phyloP scores from a whole-genome alignment of 2,797 vertebrate genomes.

The Pantherophis alleghaniensis region DNA sequence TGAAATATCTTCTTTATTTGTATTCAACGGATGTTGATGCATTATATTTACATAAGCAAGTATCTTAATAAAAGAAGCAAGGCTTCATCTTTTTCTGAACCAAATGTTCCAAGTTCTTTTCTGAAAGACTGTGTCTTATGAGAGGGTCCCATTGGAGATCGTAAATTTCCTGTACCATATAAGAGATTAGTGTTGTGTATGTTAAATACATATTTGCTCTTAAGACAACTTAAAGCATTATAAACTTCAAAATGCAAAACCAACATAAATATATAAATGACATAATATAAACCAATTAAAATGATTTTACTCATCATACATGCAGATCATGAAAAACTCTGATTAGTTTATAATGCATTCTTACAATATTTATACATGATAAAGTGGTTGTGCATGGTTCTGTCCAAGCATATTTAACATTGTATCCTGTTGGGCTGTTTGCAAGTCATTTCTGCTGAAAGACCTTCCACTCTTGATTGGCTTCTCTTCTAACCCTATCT shows the following conservation, averaged over 20 bases:
- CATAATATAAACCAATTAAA: not conserved
- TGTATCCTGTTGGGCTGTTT: conserved; percentile 1
- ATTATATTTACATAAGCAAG: not conserved
- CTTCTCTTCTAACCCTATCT: not conserved
- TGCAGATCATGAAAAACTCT: not conserved
- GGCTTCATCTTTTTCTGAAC: not conserved
- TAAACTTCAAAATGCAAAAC: not conserved
- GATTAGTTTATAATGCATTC: not conserved
- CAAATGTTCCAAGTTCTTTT: not conserved
- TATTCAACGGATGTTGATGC: not conserved
- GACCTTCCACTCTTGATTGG: not conserved
- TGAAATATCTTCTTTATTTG: not conserved
- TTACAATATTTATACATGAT: not conserved
- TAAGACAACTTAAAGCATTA: not conserved
- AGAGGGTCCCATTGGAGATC: not conserved
- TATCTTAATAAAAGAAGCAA: not conserved
- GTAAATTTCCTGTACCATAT: not conserved
- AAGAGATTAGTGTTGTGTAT: not conserved
- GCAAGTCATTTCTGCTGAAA: not conserved
- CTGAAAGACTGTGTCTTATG: not conserved
- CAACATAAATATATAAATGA: not conserved
- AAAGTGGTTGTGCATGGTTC: not conserved
- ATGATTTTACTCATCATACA: not conserved
- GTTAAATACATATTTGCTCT: not conserved
- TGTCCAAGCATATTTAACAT: not conserved